Conservation (phyloP, 2,888 invertebrate species). For the Tenthredo amoena region DNA sequence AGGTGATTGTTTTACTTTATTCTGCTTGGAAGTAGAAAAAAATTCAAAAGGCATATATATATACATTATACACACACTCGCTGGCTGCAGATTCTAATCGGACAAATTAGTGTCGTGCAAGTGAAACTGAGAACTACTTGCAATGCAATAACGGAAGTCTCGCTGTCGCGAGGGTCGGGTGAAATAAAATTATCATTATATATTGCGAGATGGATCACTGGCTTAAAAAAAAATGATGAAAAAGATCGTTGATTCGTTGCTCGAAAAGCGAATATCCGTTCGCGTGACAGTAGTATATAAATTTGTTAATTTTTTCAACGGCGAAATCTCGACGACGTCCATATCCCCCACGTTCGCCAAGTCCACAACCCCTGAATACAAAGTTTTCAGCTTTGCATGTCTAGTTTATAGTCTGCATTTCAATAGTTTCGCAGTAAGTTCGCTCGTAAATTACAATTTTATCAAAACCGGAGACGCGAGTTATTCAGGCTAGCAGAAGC, state of each 20-base stretch:
- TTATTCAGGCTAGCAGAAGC: slow-evolving; percentile 8
- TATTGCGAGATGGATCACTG: slow-evolving; percentile 11
- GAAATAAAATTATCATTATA: slow-evolving; percentile 27
- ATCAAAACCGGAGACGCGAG: not conserved
- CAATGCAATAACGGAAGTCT: slow-evolving; percentile 47
- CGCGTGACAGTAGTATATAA: slow-evolving; percentile 25
- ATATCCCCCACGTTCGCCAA: slow-evolving; percentile 11
- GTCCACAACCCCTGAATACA: slow-evolving; percentile 44
- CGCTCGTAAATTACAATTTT: slow-evolving; percentile 13
- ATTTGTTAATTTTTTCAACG: slow-evolving; percentile 6
- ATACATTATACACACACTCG: not conserved
- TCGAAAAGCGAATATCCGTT: not conserved
- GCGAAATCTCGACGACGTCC: not conserved
- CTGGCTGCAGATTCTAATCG: slow-evolving; percentile 7
- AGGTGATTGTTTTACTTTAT: slow-evolving; percentile 16
- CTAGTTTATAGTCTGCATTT: slow-evolving; percentile 46
- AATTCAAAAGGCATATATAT: not conserved
- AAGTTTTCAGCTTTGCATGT: slow-evolving; percentile 34
- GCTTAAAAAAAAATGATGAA: not conserved
- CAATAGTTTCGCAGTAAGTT: slow-evolving; percentile 24
- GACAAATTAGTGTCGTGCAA: slow-evolving; percentile 43
- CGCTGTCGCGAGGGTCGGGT: slow-evolving; percentile 25
- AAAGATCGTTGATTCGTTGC: not conserved
- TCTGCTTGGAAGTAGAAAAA: not conserved
- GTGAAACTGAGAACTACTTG: slow-evolving; percentile 35